A percentile compares a stretch with the other conserved stretches of the same genome.
Evolutionary conservation across 1,140 invertebrate genomes (phyloP).

Genomic region (Drosophila gunungcola): DNA sequence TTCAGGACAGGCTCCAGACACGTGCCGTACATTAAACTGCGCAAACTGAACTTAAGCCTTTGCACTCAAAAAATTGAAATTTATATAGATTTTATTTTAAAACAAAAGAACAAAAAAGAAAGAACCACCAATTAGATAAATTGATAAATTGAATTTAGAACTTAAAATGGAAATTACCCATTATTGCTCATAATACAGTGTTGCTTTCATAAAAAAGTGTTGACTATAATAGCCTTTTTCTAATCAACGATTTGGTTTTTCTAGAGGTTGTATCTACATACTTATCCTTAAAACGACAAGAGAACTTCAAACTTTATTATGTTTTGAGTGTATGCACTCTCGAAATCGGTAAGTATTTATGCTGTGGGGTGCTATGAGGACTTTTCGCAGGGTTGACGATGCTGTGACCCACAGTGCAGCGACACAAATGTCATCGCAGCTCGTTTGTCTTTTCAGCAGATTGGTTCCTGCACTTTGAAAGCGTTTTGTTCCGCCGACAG

Average conservation of each 20-base stretch:
- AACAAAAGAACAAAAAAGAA: background rate
- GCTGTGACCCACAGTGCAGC: slow-evolving; percentile 4
- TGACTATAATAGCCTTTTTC: too few relatives aligned
- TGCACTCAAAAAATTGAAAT: slow-evolving; percentile 10
- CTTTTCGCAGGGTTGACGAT: slow-evolving; percentile 9
- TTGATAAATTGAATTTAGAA: too few relatives aligned
- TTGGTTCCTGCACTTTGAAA: slow-evolving; percentile 33
- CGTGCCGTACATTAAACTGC: slow-evolving; percentile 46
- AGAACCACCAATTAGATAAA: background rate
- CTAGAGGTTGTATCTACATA: background rate
- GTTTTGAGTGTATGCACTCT: background rate
- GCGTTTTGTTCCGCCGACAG: slow-evolving; percentile 41
- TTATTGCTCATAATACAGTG: too few relatives aligned
- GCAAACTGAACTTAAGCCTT: slow-evolving; percentile 20
- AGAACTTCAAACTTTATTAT: background rate
- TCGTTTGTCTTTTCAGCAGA: slow-evolving; percentile 54
- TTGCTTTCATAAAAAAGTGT: too few relatives aligned
- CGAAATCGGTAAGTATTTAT: slow-evolving; percentile 6
- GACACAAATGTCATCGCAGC: slow-evolving; percentile 41
- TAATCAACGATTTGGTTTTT: too few relatives aligned
- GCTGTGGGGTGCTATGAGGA: background rate
- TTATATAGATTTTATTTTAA: background rate
- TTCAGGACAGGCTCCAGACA: slow-evolving; percentile 37
- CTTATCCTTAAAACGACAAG: background rate
- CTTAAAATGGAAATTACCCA: too few relatives aligned